A percentile compares a stretch with the other conserved stretches of the same genome.
phyloP scores from a whole-genome alignment of 2,113 vertebrate species.

The Phycodurus eques region DNA sequence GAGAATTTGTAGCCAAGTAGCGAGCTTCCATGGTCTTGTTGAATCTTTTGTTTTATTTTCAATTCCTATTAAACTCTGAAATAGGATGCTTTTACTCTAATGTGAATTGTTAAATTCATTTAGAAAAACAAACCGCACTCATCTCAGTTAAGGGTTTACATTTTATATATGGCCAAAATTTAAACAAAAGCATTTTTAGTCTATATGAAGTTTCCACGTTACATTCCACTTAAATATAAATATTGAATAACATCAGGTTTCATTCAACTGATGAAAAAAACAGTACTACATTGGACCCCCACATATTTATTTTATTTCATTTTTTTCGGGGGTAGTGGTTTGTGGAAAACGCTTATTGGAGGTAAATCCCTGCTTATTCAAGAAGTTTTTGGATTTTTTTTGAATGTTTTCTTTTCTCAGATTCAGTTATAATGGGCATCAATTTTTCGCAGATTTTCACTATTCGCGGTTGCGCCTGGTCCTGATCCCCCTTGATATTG shows the following conservation, averaged over 20 bases:
- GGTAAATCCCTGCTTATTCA: too few relatives aligned
- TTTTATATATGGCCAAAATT: not conserved
- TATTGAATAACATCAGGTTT: not conserved
- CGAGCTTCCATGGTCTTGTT: not conserved
- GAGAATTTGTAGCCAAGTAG: slow-evolving; percentile 12
- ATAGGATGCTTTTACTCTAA: not conserved
- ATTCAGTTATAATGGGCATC: too few relatives aligned
- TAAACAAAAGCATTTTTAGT: not conserved
- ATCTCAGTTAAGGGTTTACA: not conserved
- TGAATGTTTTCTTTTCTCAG: too few relatives aligned
- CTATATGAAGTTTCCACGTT: not conserved
- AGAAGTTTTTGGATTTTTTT: too few relatives aligned
- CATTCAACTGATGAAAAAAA: not conserved
- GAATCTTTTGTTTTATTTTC: slow-evolving; percentile 3
- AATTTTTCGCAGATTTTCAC: too few relatives aligned
- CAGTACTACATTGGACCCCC: not conserved
- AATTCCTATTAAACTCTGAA: not conserved
- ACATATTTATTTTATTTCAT: too few relatives aligned
- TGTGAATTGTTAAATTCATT: not conserved
- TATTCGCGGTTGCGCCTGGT: too few relatives aligned
- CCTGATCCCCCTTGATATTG: too few relatives aligned
- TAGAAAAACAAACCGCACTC: not conserved
- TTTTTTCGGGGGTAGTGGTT: too few relatives aligned
- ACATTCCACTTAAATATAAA: not conserved
- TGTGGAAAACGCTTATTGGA: too few relatives aligned